Base-by-base conservation (phyloP, 2,888 invertebrate genomes). In the Alviniconcha strummeri region DNA sequence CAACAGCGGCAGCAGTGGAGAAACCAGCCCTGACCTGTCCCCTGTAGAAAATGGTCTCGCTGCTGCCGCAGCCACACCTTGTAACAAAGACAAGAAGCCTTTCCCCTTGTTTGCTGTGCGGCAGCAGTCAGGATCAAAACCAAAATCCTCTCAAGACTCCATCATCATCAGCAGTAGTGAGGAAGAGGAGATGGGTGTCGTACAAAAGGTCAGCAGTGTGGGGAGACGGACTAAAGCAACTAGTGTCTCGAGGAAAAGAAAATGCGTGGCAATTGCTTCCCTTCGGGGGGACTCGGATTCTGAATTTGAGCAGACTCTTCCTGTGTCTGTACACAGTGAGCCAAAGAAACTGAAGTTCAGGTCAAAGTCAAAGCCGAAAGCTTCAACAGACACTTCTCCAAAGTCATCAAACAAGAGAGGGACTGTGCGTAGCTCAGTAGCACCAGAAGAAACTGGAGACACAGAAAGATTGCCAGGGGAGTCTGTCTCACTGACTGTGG, bases 141-240 rank as follows among this genome's bases (percentile, higher is more conserved):
- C n/a, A 5, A 19, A 19, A 5, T 55, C 56, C 19, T 36, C 36
- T 36, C 57, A 78, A 67, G n/a, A 36, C 5, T 60, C 69, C 15
- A 57, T 85, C 19, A 13, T 85, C 56, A 56, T 83, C n/a, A 72
- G 84, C 72, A 85, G 85, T 77, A 85, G 83, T 76, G 85, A 84
- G 57, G 85, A 86, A 9, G 83, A 79, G 55, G 64, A 64, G 5
- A n/a, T 17, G 3, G 64, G 19, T 36, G 60, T 8, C 8, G 54
- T 8, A 54, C 76, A 7, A 55, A 54, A 54, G 13, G 60, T 13
- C 60, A 60, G 9, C 5, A 36, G 36, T 3, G 36, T 36, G 36
- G 36, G 36, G 36, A 36, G 3, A 36, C 36, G 3, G 36, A 36
- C 36, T 36, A 36, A 36, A 36, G 36, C 36, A 36, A 36, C 36